Conservation (phyloP, 2,888 invertebrate genomes). For the Mallateleia sp. region DNA sequence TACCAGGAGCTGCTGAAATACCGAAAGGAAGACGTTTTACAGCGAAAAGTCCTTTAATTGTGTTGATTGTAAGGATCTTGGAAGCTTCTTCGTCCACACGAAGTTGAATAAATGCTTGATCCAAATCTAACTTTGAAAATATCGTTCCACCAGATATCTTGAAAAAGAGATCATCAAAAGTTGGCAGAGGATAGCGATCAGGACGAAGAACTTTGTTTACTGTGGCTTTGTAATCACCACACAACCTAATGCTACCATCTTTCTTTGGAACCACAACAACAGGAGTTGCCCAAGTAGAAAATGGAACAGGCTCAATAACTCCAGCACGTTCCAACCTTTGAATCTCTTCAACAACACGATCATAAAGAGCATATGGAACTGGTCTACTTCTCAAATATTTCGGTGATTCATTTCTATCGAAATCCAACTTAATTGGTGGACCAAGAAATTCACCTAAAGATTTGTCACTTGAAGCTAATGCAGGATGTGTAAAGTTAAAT, state of each 20-base stretch:
- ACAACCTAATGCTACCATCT: slow-evolving; percentile 33
- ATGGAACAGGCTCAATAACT: slow-evolving; percentile 24
- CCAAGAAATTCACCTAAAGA: background rate
- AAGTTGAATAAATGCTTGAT: slow-evolving; percentile 38
- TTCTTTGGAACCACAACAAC: slow-evolving; percentile 28
- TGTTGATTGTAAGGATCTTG: slow-evolving; percentile 15
- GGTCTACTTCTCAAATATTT: slow-evolving; percentile 22
- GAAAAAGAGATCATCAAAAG: slow-evolving; percentile 27
- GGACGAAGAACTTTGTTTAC: slow-evolving; percentile 3
- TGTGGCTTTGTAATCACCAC: slow-evolving; percentile 50
- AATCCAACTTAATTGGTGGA: slow-evolving; percentile 3
- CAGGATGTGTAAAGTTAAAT: background rate
- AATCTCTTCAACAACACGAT: slow-evolving; percentile 11
- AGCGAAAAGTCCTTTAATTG: slow-evolving; percentile 31
- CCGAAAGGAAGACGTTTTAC: slow-evolving; percentile 82
- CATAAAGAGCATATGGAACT: slow-evolving; percentile 40
- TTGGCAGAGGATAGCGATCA: slow-evolving; percentile 43
- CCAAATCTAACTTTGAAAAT: slow-evolving; percentile 50
- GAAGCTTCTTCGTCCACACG: slow-evolving; percentile 24
- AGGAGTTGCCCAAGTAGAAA: slow-evolving; percentile 52
- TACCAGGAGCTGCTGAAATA: slow-evolving; percentile 69
- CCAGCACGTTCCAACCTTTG: slow-evolving; percentile 26
- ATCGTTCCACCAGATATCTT: slow-evolving; percentile 20
- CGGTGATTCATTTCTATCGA: background rate
- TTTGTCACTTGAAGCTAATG: background rate